Evolutionary conservation across 37 sponge, comb jelly and placozoan genomes (phyloP), one percentile per base, ranked within the genome.

Genomic region (Halichondria panicea): DNA sequence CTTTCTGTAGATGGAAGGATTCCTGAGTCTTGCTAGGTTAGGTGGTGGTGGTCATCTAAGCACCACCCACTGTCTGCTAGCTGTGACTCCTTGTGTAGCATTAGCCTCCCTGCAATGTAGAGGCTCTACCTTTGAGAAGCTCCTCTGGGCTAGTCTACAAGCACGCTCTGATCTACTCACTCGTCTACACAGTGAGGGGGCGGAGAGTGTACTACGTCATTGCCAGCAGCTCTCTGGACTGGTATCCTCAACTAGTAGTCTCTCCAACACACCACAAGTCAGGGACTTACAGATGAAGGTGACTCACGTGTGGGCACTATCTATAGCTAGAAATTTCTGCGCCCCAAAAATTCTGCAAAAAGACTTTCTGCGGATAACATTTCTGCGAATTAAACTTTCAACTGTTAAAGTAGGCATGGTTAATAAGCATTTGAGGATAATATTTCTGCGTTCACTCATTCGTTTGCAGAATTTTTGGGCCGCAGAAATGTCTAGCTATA

Each of bases 281-380:
- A 86, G 83, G 38, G 80, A 81, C 13, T n/a, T 93, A 53, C 89
- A 93, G 69, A 63, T 93, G 83, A 68, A 89, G 71, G 90, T 89
- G 57, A 62, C 15, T 48, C 52, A 11, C 52, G 15, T 11, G 13
- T 48, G 52, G 52, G 13, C 15, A n/a, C n/a, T n/a, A n/a, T n/a
- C n/a, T n/a, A n/a, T n/a, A n/a, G n/a, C n/a, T n/a, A n/a, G n/a
- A n/a, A n/a, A n/a, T n/a, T n/a, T n/a, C n/a, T n/a, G n/a, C n/a
- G n/a, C n/a, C n/a, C n/a, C n/a, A n/a, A n/a, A n/a, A n/a, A n/a
- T n/a, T n/a, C n/a, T n/a, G n/a, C n/a, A n/a, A n/a, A n/a, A n/a
- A n/a, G n/a, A n/a, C n/a, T n/a, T n/a, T n/a, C n/a, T n/a, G n/a
- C n/a, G n/a, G n/a, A n/a, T n/a, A n/a, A n/a, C n/a, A n/a, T n/a